phyloP scores from a whole-genome alignment of 2,113 vertebrate species.

The Rynchops niger region DNA sequence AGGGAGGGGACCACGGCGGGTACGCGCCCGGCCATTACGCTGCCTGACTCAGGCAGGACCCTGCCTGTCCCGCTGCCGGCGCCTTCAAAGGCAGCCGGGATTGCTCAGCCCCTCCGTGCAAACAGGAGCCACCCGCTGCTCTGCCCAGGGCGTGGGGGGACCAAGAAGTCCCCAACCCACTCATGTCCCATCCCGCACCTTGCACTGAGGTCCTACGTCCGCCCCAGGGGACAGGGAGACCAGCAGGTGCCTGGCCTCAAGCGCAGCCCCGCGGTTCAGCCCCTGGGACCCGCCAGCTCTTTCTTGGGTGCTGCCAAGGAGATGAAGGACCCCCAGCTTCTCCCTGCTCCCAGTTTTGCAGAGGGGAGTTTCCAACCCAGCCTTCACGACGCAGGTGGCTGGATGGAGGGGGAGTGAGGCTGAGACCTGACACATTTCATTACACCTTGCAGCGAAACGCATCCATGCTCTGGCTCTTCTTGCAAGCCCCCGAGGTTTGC shows the following conservation, averaged over 20 bases:
- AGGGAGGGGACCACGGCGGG: conserved; percentile 41
- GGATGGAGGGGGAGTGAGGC: not conserved
- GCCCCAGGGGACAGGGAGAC: not conserved
- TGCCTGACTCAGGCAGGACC: conserved; percentile 50
- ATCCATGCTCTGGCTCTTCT: not conserved
- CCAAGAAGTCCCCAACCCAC: not conserved
- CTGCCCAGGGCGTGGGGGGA: accelerated
- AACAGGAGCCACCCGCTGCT: accelerated
- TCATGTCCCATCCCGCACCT: not conserved
- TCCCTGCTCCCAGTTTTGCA: not conserved
- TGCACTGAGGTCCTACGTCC: not conserved
- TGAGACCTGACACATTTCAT: not conserved
- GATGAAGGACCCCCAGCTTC: not conserved
- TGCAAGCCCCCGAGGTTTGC: not conserved
- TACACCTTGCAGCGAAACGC: not conserved
- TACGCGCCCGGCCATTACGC: not conserved
- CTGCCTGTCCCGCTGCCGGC: not conserved
- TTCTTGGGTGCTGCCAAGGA: not conserved
- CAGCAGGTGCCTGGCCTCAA: accelerated
- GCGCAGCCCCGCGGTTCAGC: not conserved
- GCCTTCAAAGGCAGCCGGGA: not conserved
- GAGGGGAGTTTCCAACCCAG: not conserved
- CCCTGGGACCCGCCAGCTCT: not conserved
- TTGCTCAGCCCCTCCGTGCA: not conserved
- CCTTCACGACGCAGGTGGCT: not conserved